Conservation (phyloP, 2,113 vertebrate genomes). For the Bos indicus region DNA sequence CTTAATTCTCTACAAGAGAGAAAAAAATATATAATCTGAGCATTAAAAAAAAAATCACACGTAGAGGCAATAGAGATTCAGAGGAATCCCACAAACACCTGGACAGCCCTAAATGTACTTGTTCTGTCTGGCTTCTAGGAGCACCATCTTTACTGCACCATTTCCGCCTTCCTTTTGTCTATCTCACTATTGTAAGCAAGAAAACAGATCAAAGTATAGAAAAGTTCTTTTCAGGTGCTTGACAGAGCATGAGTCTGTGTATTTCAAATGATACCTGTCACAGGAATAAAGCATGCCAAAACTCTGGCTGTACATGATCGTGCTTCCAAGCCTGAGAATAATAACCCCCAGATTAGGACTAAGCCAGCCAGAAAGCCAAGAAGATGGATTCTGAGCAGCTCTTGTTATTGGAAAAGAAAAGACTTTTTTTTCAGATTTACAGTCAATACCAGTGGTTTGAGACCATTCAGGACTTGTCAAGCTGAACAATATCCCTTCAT, state of each 20-base stretch:
- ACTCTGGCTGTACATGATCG: background rate
- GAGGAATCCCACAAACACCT: background rate
- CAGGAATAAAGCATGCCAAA: background rate
- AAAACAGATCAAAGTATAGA: background rate
- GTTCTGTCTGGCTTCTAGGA: background rate
- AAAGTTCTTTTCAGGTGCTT: background rate
- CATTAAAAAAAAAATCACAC: background rate
- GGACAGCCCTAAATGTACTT: background rate
- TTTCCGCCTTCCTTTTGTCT: background rate
- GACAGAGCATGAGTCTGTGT: background rate
- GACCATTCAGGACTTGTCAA: background rate
- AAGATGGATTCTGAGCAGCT: background rate
- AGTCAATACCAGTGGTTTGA: background rate
- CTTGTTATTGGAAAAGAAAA: background rate
- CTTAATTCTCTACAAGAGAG: background rate
- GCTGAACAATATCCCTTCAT: background rate
- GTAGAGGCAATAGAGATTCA: constrained; percentile 6
- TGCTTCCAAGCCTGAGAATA: background rate
- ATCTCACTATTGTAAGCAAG: constrained; percentile 1
- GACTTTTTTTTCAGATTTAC: background rate
- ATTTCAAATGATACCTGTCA: constrained; percentile 4
- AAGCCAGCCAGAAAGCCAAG: background rate
- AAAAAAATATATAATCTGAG: background rate
- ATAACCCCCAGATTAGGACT: background rate
- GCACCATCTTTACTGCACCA: background rate